Base-by-base conservation (phyloP, 2,113 vertebrate species). In the Dasypus novemcinctus region DNA sequence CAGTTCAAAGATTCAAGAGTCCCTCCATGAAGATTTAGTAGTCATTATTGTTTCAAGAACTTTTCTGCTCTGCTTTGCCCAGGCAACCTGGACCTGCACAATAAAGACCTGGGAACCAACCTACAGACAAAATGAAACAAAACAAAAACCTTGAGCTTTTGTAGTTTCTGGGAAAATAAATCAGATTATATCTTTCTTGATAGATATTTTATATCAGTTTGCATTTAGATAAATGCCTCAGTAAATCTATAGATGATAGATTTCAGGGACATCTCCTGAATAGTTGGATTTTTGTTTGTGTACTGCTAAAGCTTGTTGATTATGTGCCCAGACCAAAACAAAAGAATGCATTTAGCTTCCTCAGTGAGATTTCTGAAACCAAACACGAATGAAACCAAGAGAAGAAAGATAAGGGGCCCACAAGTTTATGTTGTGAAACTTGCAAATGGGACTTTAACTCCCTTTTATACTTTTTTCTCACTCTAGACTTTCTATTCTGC, bases 321-420 rank as follows among this genome's bases (percentile, higher is more conserved):
- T 80, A 43, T 46, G n/a, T 84, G 75, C 92, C 94, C 90, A 90
- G 66, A 72, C 2, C 5, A 33, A 75, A 84, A 97, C 92, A 95
- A 90, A 94, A 87, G 92, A 41, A 25, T 57, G n/a, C 83, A 90
- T 92, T 97, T 75, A 95, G 76, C 84, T 90, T n/a, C 49, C 52
- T 87, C 31, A 29, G 0, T 41, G 59, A 87, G 66, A 43, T 66
- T 78, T 92, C 76, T 85, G 96, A 95, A 97, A 97, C 81, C 64
- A 33, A 87, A 87, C 38, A 80, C 54, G 23, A 87, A 10, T 52
- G 96, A 97, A 96, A 97, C 94, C 31, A 43, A 54, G 33, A 17
- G 38, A 69, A 43, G 25, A 69, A 71, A 87, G 96, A 96, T 93
- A 96, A 95, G 90, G 90, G 20, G 21, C 43, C 81, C 10, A 3